Percentiles rank a stretch among this genome's conserved stretches.
These are phyloP conservation scores for Temnothorax rugatulus DNA, from an alignment of 2,888 invertebrate species.

Conservation along the genomic window DNA sequence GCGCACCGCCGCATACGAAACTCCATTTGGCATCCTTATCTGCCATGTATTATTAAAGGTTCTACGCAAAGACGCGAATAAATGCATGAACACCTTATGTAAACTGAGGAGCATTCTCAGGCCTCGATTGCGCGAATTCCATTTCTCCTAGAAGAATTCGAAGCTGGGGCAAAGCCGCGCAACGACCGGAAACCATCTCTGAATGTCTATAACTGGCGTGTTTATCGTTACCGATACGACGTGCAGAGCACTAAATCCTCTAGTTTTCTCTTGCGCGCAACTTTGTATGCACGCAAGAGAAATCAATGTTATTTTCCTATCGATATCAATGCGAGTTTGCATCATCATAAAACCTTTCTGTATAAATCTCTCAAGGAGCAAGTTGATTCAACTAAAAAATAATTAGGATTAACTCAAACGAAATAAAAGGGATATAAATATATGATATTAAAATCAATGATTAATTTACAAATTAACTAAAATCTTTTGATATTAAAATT, in stretches of 20 bases:
- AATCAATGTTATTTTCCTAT: neutral
- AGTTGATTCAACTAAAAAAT: neutral
- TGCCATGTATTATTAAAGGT: constrained; percentile 70
- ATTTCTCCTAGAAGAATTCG: constrained; percentile 60
- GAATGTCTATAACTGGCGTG: constrained; percentile 44
- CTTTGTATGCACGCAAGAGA: neutral
- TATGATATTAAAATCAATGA: neutral
- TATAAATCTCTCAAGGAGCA: neutral
- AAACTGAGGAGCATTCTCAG: constrained; percentile 50
- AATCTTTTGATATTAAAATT: too few relatives aligned
- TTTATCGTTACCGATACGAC: constrained; percentile 61
- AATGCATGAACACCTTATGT: constrained; percentile 71
- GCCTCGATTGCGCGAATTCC: constrained; percentile 64
- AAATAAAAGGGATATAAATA: neutral
- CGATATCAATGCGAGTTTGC: neutral
- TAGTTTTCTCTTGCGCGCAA: neutral
- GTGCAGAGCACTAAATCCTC: constrained; percentile 24
- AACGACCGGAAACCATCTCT: neutral
- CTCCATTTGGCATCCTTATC: constrained; percentile 54
- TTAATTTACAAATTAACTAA: too few relatives aligned
- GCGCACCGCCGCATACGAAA: neutral
- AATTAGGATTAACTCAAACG: neutral
- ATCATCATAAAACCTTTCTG: neutral
- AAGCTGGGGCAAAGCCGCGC: constrained; percentile 47
- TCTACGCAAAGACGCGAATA: constrained; percentile 63